phyloP scores from a whole-genome alignment of 2,113 vertebrate species.

The Limanda limanda region DNA sequence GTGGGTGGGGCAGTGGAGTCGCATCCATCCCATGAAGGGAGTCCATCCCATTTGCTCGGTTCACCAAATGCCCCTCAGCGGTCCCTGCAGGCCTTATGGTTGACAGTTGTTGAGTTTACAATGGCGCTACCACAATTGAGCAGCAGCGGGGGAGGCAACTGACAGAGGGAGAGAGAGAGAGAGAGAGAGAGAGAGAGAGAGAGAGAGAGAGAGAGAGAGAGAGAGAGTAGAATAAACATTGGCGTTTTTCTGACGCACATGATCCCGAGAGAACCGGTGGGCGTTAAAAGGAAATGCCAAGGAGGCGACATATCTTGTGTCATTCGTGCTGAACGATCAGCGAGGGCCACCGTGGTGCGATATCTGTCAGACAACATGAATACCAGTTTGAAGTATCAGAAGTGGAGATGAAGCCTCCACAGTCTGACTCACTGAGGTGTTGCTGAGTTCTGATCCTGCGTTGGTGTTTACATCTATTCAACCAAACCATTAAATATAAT shows the following conservation, averaged over 20 bases:
- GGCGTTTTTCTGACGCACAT: neutral
- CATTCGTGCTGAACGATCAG: neutral
- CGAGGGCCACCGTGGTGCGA: neutral
- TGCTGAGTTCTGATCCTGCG: too few species aligned
- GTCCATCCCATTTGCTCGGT: conserved; percentile 28
- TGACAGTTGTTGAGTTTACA: conserved; percentile 5
- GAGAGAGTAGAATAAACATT: neutral
- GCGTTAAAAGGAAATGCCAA: neutral
- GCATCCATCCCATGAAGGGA: neutral
- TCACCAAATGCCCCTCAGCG: neutral
- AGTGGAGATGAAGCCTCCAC: too few species aligned
- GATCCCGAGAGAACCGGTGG: conserved; percentile 5
- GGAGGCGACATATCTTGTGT: neutral
- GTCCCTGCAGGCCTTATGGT: neutral
- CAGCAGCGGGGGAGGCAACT: neutral
- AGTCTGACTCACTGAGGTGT: too few species aligned
- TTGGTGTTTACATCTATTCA: too few species aligned
- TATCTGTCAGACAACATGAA: neutral
- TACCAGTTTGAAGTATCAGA: neutral
- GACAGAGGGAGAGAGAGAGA: too few species aligned
- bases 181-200: too few species aligned
- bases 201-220: too few species aligned
- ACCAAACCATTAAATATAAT: too few species aligned
- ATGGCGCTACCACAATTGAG: conserved; percentile 16
- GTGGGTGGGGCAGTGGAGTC: conserved; percentile 43